Base-by-base conservation (phyloP, 2,113 vertebrate species). In the Amblyornis subalaris region DNA sequence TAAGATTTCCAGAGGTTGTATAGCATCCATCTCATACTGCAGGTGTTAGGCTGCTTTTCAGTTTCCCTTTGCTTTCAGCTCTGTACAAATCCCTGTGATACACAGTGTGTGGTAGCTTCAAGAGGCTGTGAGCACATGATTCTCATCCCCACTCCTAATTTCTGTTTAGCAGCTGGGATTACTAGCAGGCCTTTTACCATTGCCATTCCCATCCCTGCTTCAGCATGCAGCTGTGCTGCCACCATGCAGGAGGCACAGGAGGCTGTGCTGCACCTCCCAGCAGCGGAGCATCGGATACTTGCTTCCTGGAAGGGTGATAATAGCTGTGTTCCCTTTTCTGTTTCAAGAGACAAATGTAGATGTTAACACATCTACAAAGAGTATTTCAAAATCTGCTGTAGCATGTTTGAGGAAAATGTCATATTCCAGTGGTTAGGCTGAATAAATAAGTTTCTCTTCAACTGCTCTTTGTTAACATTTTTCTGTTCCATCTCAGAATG, bases 71-170 rank as follows among this genome's bases (percentile, higher is more conserved):
- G 57, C 44, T 54, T 60, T 65, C 64, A 28, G 72, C 28, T 44
- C 70, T 55, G 55, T 65, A 20, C 21, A 21, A 48, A 57, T 35
- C 51, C 31, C 50, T 0, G 4, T 10, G 28, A 25, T 21, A 5
- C 8, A 14, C 4, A 1, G 57, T 15, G 35, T 4, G 31, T 9
- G 2, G 45, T 36, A 48, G 10, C 31, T 71, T 72, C 48, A 23
- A 48, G 74, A 53, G 33, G 36, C 72, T 87, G 44, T 5, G 58
- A 80, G 53, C 1, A 1, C 36, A 1, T 0, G 1, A 25, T 53
- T 33, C 38, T 67, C 35, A 44, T 35, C 44, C n/a, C 8, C 0
- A 0, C 51, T 70, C 20, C 4, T 25, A 5, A 0, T 53, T 83
- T 57, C 26, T 60, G 14, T 36, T 69, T 12, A 20, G 53, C 47